Conservation (phyloP, 2,797 vertebrate species). For the Gymnodraco acuticeps region DNA sequence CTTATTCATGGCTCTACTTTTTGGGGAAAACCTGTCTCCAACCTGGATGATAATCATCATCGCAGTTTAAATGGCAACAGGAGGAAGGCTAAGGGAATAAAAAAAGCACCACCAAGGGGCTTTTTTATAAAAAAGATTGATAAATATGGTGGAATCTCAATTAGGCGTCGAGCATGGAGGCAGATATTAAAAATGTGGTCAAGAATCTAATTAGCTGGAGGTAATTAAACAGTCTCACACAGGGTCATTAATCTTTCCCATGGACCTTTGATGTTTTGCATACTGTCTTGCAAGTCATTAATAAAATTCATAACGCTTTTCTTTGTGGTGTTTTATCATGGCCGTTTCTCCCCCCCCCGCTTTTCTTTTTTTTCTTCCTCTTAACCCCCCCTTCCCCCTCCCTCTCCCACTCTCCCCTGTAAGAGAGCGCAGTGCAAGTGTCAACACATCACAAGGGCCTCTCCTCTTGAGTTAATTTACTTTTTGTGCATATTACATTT, state of each 20-base stretch:
- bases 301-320: constrained; percentile 99
- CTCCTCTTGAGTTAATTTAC: constrained; percentile 94
- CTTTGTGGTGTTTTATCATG: constrained; percentile 98
- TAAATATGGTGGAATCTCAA: constrained; percentile 99
- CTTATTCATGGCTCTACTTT: constrained; percentile 81
- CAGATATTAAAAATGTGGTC: constrained; percentile 99
- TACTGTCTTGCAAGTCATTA: constrained; percentile 99
- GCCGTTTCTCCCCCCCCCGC: constrained; percentile 18
- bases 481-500: constrained; percentile 86
- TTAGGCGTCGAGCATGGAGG: constrained; percentile 95
- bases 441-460: constrained; percentile 94
- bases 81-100: constrained; percentile 66
- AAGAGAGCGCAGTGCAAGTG: constrained; percentile 92
- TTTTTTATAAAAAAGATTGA: constrained; percentile 92
- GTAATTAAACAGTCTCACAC: constrained; percentile 99
- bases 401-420: constrained; percentile 60
- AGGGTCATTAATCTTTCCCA: constrained; percentile 99
- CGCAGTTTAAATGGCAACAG: constrained; percentile 88
- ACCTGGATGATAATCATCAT: constrained; percentile 90
- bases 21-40: constrained; percentile 5
- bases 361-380: background rate
- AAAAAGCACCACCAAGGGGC: constrained; percentile 82
- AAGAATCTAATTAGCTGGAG: constrained; percentile 99
- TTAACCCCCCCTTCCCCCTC: constrained; percentile 77
- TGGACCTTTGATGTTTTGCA: constrained; percentile 99